Conservation (phyloP, 2,113 vertebrate species). For the Bombycilla garrulus region DNA sequence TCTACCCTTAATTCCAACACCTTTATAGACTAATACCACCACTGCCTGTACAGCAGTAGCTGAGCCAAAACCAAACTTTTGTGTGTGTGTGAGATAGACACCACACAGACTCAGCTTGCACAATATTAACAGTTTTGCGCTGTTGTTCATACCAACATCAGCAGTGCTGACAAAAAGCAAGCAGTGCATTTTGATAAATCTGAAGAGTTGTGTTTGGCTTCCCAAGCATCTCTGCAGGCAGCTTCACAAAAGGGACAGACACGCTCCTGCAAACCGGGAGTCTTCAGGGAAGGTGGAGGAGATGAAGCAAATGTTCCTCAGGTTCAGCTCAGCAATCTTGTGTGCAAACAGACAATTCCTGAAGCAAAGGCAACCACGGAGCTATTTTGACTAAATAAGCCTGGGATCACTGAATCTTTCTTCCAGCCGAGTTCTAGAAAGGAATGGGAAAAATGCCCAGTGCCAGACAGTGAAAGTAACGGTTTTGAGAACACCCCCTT, state of each 20-base stretch:
- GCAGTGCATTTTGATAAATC: background rate
- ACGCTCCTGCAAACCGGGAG: fast-evolving
- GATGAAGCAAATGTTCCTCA: background rate
- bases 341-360: background rate
- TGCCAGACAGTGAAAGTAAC: background rate
- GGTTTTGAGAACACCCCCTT: background rate
- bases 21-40: background rate
- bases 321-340: background rate
- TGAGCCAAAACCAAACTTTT: background rate
- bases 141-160: background rate
- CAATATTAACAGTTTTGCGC: background rate
- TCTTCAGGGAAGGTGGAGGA: background rate
- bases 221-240: background rate
- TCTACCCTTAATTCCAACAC: background rate
- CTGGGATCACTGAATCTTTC: background rate
- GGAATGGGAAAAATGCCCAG: background rate
- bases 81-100: background rate
- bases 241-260: background rate
- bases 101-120: background rate
- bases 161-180: background rate
- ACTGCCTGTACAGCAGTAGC: background rate
- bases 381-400: background rate
- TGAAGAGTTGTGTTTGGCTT: background rate
- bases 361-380: background rate
- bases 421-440: background rate